A percentile compares a stretch with the other conserved stretches of the same genome.
phyloP scores from a whole-genome alignment of 2,113 vertebrate genomes.

The Kryptolebias marmoratus region DNA sequence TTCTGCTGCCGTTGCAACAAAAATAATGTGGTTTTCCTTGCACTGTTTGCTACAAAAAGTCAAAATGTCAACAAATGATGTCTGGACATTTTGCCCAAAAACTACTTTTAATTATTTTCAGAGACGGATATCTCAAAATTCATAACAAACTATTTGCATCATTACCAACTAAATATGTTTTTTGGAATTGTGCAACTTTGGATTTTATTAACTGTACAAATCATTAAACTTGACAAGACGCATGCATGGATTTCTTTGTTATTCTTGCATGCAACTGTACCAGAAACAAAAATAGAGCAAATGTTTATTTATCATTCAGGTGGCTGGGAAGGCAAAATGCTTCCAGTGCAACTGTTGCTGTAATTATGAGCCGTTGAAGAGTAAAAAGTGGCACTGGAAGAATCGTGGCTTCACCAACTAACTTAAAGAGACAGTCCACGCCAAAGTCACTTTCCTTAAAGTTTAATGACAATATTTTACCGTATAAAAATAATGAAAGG shows the following conservation, averaged over 20 bases:
- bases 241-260: constrained; percentile 50
- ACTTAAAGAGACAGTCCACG: constrained; percentile 70
- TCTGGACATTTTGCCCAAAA: neutral
- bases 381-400: constrained; percentile 38
- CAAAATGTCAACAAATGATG: neutral
- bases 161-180: neutral
- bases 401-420: constrained; percentile 38
- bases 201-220: constrained; percentile 8
- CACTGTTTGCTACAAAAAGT: neutral
- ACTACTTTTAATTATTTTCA: neutral
- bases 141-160: neutral
- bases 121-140: neutral
- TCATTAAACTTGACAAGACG: constrained; percentile 36
- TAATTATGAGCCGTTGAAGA: neutral
- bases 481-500: neutral
- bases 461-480: neutral
- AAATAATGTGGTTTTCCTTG: neutral
- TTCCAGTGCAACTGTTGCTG: constrained; percentile 47
- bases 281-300: constrained; percentile 32
- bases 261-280: constrained; percentile 56
- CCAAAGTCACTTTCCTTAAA: constrained; percentile 27
- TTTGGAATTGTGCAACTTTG: neutral
- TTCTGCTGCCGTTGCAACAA: neutral
- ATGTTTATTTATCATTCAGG: constrained; percentile 36
- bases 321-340: constrained; percentile 41